Evolutionary conservation across 2,797 vertebrate species (phyloP), one percentile per base, ranked within the genome.

Genomic region (Limosa lapponica): DNA sequence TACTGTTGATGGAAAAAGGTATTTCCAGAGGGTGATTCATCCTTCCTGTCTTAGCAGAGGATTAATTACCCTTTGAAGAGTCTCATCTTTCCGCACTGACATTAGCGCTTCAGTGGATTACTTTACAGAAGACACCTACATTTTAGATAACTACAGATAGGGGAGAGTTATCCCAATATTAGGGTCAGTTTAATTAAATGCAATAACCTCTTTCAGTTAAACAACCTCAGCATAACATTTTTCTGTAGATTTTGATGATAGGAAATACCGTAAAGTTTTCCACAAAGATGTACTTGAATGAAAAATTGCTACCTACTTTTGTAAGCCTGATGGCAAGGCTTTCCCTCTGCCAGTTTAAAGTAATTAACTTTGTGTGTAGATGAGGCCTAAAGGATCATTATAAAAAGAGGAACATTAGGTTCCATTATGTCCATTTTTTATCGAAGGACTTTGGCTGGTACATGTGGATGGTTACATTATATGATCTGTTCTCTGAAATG

Each of bases 1-100:
- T 72, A 93, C 48, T 59, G 82, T 93, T 95, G 94, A 93, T 97
- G 94, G 96, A 96, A 96, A 90, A 93, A 96, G 70, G 94, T 96
- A 95, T 97, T 96, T 96, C 93, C 95, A 97, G 94, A 93, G 90
- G 86, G 82, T 97, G 93, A 96, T 96, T 97, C 95, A 95, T 94
- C 90, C 95, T 93, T 96, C 94, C 93, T 95, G 92, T 89, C 95
- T 95, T 96, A 90, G 80, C 70, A 79, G 80, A 82, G 73, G 92
- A 94, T 96, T 96, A 97, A 97, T 97, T 96, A 92, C 81, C 93
- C 86, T 95, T 96, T 92, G 90, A 96, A 96, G 73, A 90, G 55
- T 87, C 88, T 94, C 73, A 82, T 96, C 81, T 87, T 94, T 93
- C 89, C 18, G 8, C 83, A 82, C 27, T 87, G 92, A 93, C 93